A percentile compares a stretch with the other conserved stretches of the same genome.
phyloP scores from a whole-genome alignment of 2,113 vertebrate genomes.

The Gymnogyps californianus region DNA sequence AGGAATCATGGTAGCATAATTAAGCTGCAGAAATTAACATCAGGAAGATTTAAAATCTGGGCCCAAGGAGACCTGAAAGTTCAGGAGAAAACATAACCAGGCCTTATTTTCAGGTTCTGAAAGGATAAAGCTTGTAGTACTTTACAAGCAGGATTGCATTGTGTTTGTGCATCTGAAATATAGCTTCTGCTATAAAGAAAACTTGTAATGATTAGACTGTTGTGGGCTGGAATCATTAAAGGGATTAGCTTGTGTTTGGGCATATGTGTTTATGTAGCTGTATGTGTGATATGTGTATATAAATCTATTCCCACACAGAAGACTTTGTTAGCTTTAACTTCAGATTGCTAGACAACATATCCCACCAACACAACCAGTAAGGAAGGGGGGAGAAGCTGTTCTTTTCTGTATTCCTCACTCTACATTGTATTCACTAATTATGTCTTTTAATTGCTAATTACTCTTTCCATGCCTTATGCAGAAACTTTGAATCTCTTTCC shows the following conservation, averaged over 20 bases:
- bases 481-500: neutral
- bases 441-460: neutral
- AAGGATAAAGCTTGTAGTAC: neutral
- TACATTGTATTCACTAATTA: neutral
- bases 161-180: neutral
- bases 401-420: neutral
- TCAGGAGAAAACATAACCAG: neutral
- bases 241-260: slow-evolving; percentile 6
- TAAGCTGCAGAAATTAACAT: neutral
- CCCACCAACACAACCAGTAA: neutral
- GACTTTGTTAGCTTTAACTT: neutral
- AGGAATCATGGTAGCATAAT: neutral
- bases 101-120: neutral
- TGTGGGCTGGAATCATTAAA: slow-evolving; percentile 20
- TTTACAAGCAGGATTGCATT: neutral
- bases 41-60: neutral
- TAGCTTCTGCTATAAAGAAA: neutral
- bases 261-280: slow-evolving; percentile 32
- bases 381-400: neutral
- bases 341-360: neutral
- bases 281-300: neutral
- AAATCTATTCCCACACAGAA: slow-evolving; percentile 17
- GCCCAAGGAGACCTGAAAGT: neutral
- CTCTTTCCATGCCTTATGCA: neutral
- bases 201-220: neutral